Base-by-base conservation (phyloP, 2,797 vertebrate genomes). In the Lemur catta region DNA sequence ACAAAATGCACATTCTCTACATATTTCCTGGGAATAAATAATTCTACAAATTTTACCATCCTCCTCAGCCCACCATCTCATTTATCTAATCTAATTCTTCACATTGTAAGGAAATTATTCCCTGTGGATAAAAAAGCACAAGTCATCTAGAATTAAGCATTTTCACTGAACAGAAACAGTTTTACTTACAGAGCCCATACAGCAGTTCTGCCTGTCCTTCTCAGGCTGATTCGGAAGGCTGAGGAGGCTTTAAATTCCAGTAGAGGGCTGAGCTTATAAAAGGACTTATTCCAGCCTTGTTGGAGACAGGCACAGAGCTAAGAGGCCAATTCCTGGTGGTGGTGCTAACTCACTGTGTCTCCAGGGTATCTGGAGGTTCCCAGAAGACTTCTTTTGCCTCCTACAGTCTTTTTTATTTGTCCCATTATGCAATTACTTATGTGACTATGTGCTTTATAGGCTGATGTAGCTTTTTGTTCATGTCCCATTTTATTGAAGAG, bases 141-240 rank as follows among this genome's bases (percentile, higher is more conserved):
- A 46, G 22, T 95, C n/a, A 48, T 46, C 13, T 61, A 81, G 43
- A 75, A 38, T 48, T 17, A 43, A 93, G 75, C 2, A 6, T 87
- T 91, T 88, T 90, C 61, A 35, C 0, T 7, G 43, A 93, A 75
- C 41, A 82, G 55, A 94, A 93, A 84, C 24, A 28, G 9, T 74
- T 92, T 89, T 97, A 97, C 97, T 98, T 94, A 98, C 97, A 87
- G 78, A 95, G 71, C 30, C 59, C 78, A 87, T 95, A 48, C 59
- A 91, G 86, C 35, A 65, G 67, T 41, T 55, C 33, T 57, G 28
- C 38, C 55, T 57, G 43, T 95, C 55, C 41, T 43, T 89, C 48
- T 63, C 12, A 12, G 89, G 61, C 59, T 90, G 93, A 63, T 43
- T 93, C 35, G 61, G 57, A 76, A 84, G 26, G 79, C 57, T 8